Evolutionary conservation across 2,888 invertebrate genomes (phyloP).

Genomic region (Cheilosia variabilis): DNA sequence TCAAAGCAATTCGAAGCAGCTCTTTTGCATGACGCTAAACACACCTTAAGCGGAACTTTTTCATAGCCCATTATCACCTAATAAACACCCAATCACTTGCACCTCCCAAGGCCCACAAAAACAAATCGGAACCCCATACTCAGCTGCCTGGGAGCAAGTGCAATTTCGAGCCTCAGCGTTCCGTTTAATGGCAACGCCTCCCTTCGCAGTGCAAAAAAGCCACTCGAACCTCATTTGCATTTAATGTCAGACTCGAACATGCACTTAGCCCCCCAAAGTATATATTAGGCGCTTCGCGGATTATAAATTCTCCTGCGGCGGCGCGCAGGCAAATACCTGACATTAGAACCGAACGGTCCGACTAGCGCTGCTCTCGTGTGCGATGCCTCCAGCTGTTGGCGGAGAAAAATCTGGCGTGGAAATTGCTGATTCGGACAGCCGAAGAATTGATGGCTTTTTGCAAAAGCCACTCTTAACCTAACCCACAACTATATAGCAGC

Average conservation of each 20-base stretch:
- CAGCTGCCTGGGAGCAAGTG: conserved; percentile 11
- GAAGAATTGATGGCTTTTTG: conserved; percentile 26
- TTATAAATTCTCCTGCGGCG: conserved; percentile 36
- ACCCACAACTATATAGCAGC: neutral
- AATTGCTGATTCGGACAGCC: conserved; percentile 11
- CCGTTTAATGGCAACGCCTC: conserved; percentile 29
- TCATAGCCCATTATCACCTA: conserved; percentile 5
- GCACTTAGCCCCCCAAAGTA: conserved; percentile 55
- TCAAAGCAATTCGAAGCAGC: neutral
- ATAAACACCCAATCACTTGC: conserved; percentile 25
- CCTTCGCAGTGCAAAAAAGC: conserved; percentile 6
- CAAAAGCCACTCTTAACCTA: conserved; percentile 9
- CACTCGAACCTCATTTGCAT: conserved; percentile 51
- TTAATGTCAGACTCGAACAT: conserved; percentile 53
- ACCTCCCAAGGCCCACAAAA: neutral
- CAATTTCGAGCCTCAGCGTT: conserved; percentile 33
- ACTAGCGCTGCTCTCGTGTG: neutral
- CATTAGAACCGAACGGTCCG: conserved; percentile 46
- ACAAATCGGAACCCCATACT: neutral
- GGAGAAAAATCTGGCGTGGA: neutral
- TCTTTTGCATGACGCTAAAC: conserved; percentile 17
- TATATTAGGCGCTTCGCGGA: conserved; percentile 45
- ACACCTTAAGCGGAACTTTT: neutral
- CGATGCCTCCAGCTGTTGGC: conserved; percentile 23
- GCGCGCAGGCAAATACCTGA: conserved; percentile 45